A percentile compares a stretch with the other conserved stretches of the same genome.
Conservation (phyloP, 2,888 invertebrate genomes). For the Oligia latruncula region DNA sequence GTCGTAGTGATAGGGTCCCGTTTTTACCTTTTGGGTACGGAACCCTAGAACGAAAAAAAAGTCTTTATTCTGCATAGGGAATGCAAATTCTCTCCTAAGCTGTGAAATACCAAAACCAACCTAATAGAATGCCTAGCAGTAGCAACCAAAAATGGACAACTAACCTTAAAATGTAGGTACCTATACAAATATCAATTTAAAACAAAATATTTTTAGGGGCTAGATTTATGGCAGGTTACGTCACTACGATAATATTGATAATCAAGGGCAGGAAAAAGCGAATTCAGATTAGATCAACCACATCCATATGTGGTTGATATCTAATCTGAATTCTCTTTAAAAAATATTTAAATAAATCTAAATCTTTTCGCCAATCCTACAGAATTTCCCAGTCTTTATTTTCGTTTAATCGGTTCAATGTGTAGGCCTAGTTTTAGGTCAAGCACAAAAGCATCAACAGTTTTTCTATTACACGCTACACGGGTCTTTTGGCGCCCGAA, state of each 20-base stretch:
- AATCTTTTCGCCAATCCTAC: constrained; percentile 32
- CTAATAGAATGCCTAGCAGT: neutral
- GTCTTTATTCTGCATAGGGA: too few relatives aligned
- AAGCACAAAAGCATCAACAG: neutral
- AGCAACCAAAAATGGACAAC: neutral
- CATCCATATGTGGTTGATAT: too few relatives aligned
- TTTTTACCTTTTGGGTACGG: too few relatives aligned
- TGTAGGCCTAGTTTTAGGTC: neutral
- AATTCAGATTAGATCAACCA: constrained; percentile 4
- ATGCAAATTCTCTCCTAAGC: neutral
- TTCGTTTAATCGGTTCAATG: constrained; percentile 7
- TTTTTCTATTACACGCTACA: neutral
- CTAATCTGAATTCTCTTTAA: too few relatives aligned
- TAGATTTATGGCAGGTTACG: neutral
- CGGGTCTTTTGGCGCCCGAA: neutral
- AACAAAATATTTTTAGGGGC: neutral
- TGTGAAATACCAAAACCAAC: neutral
- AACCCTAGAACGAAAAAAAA: too few relatives aligned
- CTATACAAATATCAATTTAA: neutral
- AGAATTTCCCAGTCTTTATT: constrained; percentile 27
- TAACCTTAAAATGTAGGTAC: neutral
- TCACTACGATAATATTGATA: neutral
- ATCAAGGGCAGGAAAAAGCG: constrained; percentile 19
- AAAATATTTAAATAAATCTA: neutral
- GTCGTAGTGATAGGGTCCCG: too few relatives aligned